Evolutionary conservation across 2,888 invertebrate species (phyloP).

Genomic region (Abrostola triplasia): DNA sequence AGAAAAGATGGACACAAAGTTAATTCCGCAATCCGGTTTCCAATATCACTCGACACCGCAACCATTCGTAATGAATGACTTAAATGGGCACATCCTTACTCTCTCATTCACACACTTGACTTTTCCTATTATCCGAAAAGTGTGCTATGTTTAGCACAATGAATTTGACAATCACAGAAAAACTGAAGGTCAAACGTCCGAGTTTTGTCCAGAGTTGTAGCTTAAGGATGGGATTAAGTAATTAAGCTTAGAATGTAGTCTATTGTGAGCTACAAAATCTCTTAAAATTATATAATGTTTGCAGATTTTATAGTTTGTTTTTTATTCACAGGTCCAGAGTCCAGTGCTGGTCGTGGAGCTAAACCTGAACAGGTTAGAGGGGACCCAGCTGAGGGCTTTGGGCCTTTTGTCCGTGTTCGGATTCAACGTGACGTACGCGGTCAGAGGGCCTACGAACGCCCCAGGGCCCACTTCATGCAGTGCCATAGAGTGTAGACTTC

Average conservation of each 20-base stretch:
- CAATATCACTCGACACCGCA: background rate
- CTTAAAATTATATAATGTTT: background rate
- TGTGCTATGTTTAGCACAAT: no score
- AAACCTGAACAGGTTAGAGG: conserved; percentile 91
- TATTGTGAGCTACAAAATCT: background rate
- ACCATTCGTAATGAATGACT: background rate
- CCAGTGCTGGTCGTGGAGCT: conserved; percentile 94
- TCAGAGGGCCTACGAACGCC: conserved; percentile 85
- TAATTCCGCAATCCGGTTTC: background rate
- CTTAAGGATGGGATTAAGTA: no score
- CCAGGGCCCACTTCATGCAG: conserved; percentile 90
- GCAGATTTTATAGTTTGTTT: conserved; percentile 3
- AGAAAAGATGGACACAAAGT: conserved; percentile 2
- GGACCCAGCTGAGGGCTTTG: conserved; percentile 94
- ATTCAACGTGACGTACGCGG: conserved; percentile 97
- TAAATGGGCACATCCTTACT: background rate
- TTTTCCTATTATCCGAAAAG: no score
- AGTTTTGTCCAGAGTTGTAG: no score
- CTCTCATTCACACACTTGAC: background rate
- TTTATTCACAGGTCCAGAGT: conserved; percentile 85
- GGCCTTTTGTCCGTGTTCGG: conserved; percentile 95
- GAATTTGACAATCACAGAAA: no score
- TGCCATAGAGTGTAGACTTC: conserved; percentile 93
- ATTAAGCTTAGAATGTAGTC: no score
- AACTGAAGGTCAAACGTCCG: no score